A percentile compares a stretch with the other conserved stretches of the same genome.
Evolutionary conservation across 1,140 invertebrate species (phyloP).

Genomic region (Neodiprion pinetum): DNA sequence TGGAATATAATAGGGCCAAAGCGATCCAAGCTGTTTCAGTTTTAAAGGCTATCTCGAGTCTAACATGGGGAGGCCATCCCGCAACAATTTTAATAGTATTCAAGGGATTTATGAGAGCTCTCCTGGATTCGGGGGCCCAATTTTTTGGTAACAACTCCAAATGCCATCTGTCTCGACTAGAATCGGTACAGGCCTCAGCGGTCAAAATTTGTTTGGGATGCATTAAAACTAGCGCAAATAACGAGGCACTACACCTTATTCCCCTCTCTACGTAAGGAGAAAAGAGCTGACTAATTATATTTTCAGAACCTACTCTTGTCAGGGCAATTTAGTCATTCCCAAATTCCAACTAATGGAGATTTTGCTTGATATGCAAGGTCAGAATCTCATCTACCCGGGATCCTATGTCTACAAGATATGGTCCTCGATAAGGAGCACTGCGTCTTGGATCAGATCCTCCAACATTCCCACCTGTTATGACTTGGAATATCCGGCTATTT

Average conservation of each 20-base stretch:
- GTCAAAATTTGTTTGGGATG: conserved; percentile 6
- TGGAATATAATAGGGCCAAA: conserved; percentile 20
- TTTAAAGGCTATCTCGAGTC: conserved; percentile 16
- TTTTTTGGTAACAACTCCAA: not conserved
- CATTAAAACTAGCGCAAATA: not conserved
- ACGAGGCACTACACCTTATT: not conserved
- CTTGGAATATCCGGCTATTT: too few relatives aligned
- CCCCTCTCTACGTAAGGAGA: not conserved
- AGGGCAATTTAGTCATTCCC: not conserved
- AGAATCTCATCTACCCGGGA: too few relatives aligned
- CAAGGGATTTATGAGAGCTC: conserved; percentile 23
- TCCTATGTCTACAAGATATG: too few relatives aligned
- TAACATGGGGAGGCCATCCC: conserved; percentile 29
- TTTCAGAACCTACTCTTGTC: not conserved
- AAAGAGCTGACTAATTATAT: not conserved
- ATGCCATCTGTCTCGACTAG: not conserved
- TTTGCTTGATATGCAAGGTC: too few relatives aligned
- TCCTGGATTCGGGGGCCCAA: conserved; percentile 27
- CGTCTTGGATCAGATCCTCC: too few relatives aligned
- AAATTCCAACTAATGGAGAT: not conserved
- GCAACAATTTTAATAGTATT: conserved; percentile 18
- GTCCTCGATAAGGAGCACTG: too few relatives aligned
- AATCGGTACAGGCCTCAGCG: not conserved
- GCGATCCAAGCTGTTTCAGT: conserved; percentile 13
- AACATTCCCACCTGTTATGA: too few relatives aligned